These are phyloP conservation scores for Oceanodroma leucorhoa DNA, from an alignment of 2,797 vertebrate genomes.

Conservation along the genomic window DNA sequence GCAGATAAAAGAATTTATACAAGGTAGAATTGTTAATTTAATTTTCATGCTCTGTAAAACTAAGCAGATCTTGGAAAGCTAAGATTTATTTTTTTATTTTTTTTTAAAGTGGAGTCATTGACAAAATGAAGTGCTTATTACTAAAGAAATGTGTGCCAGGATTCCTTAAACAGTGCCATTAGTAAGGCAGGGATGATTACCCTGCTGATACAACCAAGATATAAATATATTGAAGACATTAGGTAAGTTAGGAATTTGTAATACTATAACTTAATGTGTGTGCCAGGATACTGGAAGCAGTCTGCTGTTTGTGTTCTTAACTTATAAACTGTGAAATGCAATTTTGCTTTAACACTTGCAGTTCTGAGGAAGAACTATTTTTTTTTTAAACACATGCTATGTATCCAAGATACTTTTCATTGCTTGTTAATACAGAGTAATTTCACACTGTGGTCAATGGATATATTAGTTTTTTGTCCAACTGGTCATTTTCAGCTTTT, in stretches of 20 bases:
- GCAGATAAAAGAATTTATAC: conserved; percentile 16
- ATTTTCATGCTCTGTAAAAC: conserved; percentile 9
- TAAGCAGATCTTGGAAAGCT: not conserved
- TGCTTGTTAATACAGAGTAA: not conserved
- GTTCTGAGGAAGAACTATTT: not conserved
- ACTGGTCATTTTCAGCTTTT: not conserved
- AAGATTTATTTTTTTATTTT: not conserved
- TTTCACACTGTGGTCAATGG: not conserved
- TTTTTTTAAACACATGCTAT: not conserved
- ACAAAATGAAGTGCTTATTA: conserved; percentile 31
- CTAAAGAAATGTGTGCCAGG: not conserved
- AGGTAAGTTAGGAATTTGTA: not conserved
- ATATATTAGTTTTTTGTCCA: not conserved
- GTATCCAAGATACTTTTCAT: not conserved
- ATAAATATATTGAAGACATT: conserved; percentile 7
- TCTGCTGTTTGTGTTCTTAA: not conserved
- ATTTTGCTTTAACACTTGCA: not conserved
- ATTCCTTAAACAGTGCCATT: not conserved
- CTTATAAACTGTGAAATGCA: not conserved
- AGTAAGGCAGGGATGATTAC: not conserved
- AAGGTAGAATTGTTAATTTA: not conserved
- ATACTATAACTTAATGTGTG: not conserved
- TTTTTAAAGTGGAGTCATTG: not conserved
- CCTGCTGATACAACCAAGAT: not conserved
- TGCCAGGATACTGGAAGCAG: not conserved